Base-by-base conservation (phyloP, 2,888 invertebrate species). In the Cyrtodaria siliqua region DNA sequence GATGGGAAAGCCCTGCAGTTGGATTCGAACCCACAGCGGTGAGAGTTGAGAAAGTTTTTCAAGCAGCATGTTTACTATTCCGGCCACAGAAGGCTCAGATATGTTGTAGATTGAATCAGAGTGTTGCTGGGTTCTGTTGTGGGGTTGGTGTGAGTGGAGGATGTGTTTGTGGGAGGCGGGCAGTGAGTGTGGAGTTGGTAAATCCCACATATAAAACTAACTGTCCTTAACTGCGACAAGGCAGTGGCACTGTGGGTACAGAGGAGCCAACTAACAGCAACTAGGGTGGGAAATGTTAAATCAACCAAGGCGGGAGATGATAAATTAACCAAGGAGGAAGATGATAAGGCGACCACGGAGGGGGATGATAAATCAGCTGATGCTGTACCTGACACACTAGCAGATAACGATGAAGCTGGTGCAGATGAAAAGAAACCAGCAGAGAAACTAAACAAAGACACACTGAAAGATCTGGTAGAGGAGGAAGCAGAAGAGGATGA, bases 201-300 rank as follows among this genome's bases (percentile, higher is more conserved):
- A n/a, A n/a, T n/a, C n/a, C n/a, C 16, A 26, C 53, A 53, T 9
- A 24, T 40, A n/a, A n/a, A n/a, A n/a, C n/a, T n/a, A n/a, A n/a
- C 42, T 29, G 14, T 27, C 61, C 53, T 64, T 72, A 33, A 64
- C 63, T 29, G 4, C n/a, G 2, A 3, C 1, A 18, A 64, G 53
- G 66, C 72, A 16, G 44, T 66, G 52, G 55, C 64, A 49, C 53
- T 72, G 16, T 72, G 66, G 72, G 66, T 72, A 47, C 49, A 33
- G 50, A 29, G 9, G 33, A 33, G 4, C 29, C 8, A 20, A 38
- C 23, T 16, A 3, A 8, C 16, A 8, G 42, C 20, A 18, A 26
- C 52, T 27, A 29, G 49, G 18, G 20, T 20, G 16, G 57, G 20
- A 40, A 9, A 42, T 40, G 38, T 47, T 23, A 18, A 53, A 27